Base-by-base conservation (phyloP, 2,113 vertebrate genomes). In the Fulica atra region DNA sequence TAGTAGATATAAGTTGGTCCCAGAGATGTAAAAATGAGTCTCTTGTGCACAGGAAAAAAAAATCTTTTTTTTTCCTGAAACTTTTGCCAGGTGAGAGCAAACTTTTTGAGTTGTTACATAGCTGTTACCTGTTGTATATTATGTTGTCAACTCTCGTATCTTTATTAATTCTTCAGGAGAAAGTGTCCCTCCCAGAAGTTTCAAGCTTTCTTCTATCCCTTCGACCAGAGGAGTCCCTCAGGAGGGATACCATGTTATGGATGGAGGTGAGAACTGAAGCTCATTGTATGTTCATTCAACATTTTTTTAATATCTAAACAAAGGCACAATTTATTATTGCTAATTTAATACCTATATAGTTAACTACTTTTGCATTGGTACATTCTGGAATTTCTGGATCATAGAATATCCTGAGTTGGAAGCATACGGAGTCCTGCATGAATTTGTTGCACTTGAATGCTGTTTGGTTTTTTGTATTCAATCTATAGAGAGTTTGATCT, bases 211-310 rank as follows among this genome's bases (percentile, higher is more conserved):
- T 99, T 89, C 78, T 96, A 61, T 98, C 98, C 88, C 98, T 99
- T 87, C 98, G 98, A 91, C 96, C 98, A 59, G 99, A 99, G 6
- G 99, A 99, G 85, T 99, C 99, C 11, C 96, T 99, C 20, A 97
- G 98, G 61, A 98, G 99, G 93, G 99, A 98, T 42, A 99, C 99
- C 4, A 23, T 71, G 13, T 91, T 99, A 16, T 99, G 99, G 99
- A 97, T 94, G 66, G 98, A 99, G 99, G 99, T 99, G 95, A 97
- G 98, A 81, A 21, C 24, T 46, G 59, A 81, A 81, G 33, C 24
- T 59, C 7, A 2, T 53, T 88, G 74, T 61, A 20, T 57, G 15
- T 78, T 94, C 38, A 13, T 64, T 4, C 50, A 12, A 40, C 16
- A 2, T 20, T 40, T 65, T 64, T 86, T 57, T 38, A 70, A 42